Evolutionary conservation across 2,888 invertebrate genomes (phyloP), one percentile per base, ranked within the genome.

Genomic region (Volucella zonaria): DNA sequence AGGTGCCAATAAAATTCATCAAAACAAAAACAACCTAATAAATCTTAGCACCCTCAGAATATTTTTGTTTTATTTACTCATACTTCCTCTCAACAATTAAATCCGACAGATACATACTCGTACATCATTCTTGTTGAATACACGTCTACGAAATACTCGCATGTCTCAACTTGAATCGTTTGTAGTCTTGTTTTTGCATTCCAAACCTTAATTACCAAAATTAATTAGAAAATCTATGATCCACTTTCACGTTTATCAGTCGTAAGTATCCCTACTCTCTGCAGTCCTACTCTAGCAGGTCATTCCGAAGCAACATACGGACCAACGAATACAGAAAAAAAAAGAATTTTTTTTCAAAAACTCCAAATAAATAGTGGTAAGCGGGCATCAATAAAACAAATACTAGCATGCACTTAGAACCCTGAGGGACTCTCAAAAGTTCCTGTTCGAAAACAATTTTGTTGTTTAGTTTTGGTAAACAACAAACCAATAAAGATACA

Each of bases 401-500:
- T 8, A n/a, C 14, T 11, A 38, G 18, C 15, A 59, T 12, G 47
- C 66, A 54, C 31, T 31, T 31, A 31, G 6, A 6, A 52, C 49
- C 54, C 67, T 74, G 52, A 56, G 15, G 11, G 14, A 43, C 52
- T 49, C 49, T 49, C 12, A 66, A 56, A 54, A 31, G 31, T 74
- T 49, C 40, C 40, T 73, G 43, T 61, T 51, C 23, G 31, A 43
- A 52, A 71, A 71, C 38, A 38, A 52, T 47, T 62, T 15, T 70
- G 31, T 31, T 31, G 23, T 77, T 76, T 82, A 47, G 81, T 82
- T 77, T 31, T 31, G 31, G 31, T 31, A 31, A 31, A 31, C 31
- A 82, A 82, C 77, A 82, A 82, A 43, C 59, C 64, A 64, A 77
- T 82, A 71, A 81, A 81, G 45, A n/a, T 51, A 54, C 61, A 59